Percentiles rank a stretch among this genome's conserved stretches.
These are phyloP conservation scores for Gasterosteus aculeatus DNA, from an alignment of 2,113 vertebrate species.

Conservation along the genomic window DNA sequence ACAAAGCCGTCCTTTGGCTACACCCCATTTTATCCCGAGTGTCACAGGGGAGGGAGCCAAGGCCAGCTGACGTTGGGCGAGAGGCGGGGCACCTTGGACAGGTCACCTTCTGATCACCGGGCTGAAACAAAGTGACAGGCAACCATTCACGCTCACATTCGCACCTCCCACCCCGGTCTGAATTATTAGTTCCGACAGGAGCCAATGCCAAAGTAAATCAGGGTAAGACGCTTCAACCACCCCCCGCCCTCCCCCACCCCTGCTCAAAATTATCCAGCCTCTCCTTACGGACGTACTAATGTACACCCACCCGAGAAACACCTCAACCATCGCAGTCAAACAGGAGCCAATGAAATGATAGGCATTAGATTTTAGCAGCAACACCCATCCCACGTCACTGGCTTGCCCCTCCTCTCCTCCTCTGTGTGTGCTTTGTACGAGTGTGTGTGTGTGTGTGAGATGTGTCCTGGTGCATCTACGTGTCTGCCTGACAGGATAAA, in stretches of 20 bases:
- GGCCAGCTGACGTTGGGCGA: not conserved
- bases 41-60: not conserved
- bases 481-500: slow-evolving; percentile 66
- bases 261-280: slow-evolving; percentile 16
- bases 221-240: slow-evolving; percentile 41
- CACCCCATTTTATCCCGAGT: not conserved
- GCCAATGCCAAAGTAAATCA: slow-evolving; percentile 52
- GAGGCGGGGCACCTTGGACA: not conserved
- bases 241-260: not conserved
- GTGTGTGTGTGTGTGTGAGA: slow-evolving; percentile 20
- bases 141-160: slow-evolving; percentile 5
- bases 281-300: slow-evolving; percentile 10
- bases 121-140: not conserved
- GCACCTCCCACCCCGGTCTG: slow-evolving; percentile 6
- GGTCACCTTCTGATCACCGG: not conserved
- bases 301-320: slow-evolving; percentile 33
- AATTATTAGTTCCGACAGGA: slow-evolving; percentile 58
- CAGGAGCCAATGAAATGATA: slow-evolving; percentile 55
- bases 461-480: slow-evolving; percentile 54
- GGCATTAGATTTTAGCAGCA: slow-evolving; percentile 54
- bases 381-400: slow-evolving; percentile 59
- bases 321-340: slow-evolving; percentile 41
- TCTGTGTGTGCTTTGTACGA: slow-evolving; percentile 17
- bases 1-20: slow-evolving; percentile 30
- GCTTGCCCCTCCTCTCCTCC: slow-evolving; percentile 31